Percentiles rank a stretch among this genome's conserved stretches.
Conservation (phyloP, 2,888 invertebrate genomes). For the Pterostichus niger region DNA sequence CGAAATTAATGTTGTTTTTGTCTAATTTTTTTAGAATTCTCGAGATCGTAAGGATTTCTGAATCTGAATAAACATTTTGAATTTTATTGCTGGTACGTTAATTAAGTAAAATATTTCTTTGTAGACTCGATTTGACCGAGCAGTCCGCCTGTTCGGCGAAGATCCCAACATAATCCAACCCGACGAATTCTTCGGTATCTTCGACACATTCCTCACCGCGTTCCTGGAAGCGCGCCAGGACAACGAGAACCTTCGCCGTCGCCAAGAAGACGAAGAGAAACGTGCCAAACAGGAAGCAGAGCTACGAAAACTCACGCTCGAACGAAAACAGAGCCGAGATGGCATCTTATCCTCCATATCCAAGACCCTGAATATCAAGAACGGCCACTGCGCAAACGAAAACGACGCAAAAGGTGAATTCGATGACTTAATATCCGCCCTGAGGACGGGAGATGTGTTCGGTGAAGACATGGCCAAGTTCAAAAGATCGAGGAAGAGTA, state of each 20-base stretch:
- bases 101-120: constrained; percentile 67
- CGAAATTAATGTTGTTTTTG: no score
- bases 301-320: constrained; percentile 92
- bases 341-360: constrained; percentile 88
- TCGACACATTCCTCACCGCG: constrained; percentile 91
- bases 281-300: constrained; percentile 93
- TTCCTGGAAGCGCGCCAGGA: constrained; percentile 92
- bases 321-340: constrained; percentile 89
- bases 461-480: constrained; percentile 97
- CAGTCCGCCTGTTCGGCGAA: constrained; percentile 93
- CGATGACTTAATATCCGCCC: constrained; percentile 96
- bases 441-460: constrained; percentile 96
- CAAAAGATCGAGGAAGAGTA: constrained; percentile 86
- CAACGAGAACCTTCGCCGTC: constrained; percentile 90
- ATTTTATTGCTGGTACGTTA: no score
- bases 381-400: constrained; percentile 79
- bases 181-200: constrained; percentile 95
- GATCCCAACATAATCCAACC: constrained; percentile 91
- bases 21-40: no score
- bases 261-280: constrained; percentile 94
- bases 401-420: constrained; percentile 91
- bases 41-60: no score
- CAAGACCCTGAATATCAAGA: constrained; percentile 84
- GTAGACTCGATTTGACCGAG: constrained; percentile 87
- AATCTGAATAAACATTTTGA: no score